Evolutionary conservation across 2,888 invertebrate genomes (phyloP), one percentile per base, ranked within the genome.

Genomic region (Drosophila buzzatii): DNA sequence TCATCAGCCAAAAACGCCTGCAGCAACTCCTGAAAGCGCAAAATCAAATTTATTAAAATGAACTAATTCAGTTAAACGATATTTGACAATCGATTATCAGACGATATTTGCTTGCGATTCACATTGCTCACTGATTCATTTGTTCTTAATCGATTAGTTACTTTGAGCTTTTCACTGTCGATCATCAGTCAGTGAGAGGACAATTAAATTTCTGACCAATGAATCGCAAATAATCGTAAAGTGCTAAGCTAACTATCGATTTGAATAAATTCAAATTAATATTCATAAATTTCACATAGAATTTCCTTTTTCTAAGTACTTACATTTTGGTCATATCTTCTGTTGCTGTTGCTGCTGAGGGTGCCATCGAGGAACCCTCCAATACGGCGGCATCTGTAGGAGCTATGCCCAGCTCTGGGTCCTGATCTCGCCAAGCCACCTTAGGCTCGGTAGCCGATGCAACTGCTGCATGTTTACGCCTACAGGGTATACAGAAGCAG

Each of bases 351-450:
- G 81, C 65, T 20, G 68, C 47, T 12, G 87, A 71, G 1, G 67
- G 70, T 6, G 94, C 93, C 39, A 93, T 92, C 18, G 94, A 94
- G 74, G 80, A 73, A 93, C 95, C 86, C 94, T 95, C 90, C 94
- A 95, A 23, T 94, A 93, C 83, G 94, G 93, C 76, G 93, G 94
- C 83, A 70, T 90, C 89, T n/a, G 87, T 82, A 27, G 92, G 71
- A 8, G 80, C 70, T 37, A 90, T 90, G 56, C 83, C 91, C 33
- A 76, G 74, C 67, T 92, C 92, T 0, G 92, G 92, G 75, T 92
- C 92, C 16, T 86, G 77, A 69, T 88, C 83, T 1, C 87, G 88
- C 92, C 93, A 92, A n/a, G 92, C 93, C 0, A 90, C 91, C 20
- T 67, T 77, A 12, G 63, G 71, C 3, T 76, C 73, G 1, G 81